phyloP scores from a whole-genome alignment of 1,140 invertebrate genomes.

The Planococcus citri region DNA sequence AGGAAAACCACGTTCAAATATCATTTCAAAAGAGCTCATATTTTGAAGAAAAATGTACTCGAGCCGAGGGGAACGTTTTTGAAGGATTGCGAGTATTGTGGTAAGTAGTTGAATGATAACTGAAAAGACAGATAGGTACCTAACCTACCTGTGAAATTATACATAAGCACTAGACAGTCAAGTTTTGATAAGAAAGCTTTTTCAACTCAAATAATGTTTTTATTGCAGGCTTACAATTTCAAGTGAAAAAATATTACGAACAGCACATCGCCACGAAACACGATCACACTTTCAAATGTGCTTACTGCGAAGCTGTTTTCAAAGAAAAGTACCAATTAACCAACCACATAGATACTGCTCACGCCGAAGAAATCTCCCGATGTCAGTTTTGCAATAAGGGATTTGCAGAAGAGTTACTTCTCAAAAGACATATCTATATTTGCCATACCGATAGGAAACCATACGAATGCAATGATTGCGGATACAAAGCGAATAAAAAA shows the following conservation, averaged over 20 bases:
- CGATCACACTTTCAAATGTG: background rate
- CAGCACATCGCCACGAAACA: background rate
- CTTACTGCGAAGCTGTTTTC: background rate
- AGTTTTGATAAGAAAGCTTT: too few species aligned
- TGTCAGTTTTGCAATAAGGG: background rate
- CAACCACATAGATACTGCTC: background rate
- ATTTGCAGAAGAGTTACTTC: background rate
- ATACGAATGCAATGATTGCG: slow-evolving; percentile 39
- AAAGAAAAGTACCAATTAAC: background rate
- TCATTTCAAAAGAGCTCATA: slow-evolving; percentile 14
- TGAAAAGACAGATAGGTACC: too few species aligned
- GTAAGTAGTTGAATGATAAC: too few species aligned
- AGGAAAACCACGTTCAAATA: background rate
- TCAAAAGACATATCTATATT: background rate
- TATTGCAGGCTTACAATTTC: background rate
- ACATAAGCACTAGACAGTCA: too few species aligned
- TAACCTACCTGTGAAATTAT: too few species aligned
- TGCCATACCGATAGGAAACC: slow-evolving; percentile 37
- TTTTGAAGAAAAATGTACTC: background rate
- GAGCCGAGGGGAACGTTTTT: slow-evolving; percentile 11
- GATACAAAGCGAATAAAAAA: slow-evolving; percentile 43
- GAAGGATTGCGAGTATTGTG: slow-evolving; percentile 10
- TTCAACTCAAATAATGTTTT: background rate
- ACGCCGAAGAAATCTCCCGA: background rate
- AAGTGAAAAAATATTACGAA: slow-evolving; percentile 9